Percentiles rank a stretch among this genome's conserved stretches.
Conservation (phyloP, 2,888 invertebrate genomes). For the Drosophila hamatofila region DNA sequence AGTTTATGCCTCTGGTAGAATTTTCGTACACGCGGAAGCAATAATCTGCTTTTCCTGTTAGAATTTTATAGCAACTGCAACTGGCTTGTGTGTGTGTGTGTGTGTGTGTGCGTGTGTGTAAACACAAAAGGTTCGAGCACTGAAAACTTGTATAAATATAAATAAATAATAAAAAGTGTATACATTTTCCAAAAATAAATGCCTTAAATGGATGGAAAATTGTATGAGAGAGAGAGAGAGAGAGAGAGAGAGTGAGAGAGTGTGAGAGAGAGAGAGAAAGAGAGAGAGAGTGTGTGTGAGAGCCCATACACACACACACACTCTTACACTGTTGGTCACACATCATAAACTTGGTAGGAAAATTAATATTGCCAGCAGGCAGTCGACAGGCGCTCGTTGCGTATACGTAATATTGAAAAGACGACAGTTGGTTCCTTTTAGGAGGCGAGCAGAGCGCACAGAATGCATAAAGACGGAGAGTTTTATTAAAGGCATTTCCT, state of each 20-base stretch:
- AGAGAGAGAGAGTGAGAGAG: slow-evolving; percentile 14
- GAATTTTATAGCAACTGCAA: slow-evolving; percentile 47
- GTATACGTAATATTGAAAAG: slow-evolving; percentile 65
- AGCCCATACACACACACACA: background rate
- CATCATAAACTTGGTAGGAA: slow-evolving; percentile 67
- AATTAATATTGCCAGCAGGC: slow-evolving; percentile 70
- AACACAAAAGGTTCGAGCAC: slow-evolving; percentile 41
- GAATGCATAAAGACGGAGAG: slow-evolving; percentile 30
- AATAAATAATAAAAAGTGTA: slow-evolving; percentile 45
- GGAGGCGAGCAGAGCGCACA: slow-evolving; percentile 16
- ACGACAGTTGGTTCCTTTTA: slow-evolving; percentile 40
- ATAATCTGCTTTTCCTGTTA: slow-evolving; percentile 69
- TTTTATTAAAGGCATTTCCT: slow-evolving; percentile 55
- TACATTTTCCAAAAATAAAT: slow-evolving; percentile 50
- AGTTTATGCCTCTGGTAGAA: slow-evolving; percentile 33
- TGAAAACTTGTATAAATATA: slow-evolving; percentile 30
- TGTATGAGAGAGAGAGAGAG: slow-evolving; percentile 13
- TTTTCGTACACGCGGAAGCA: slow-evolving; percentile 63
- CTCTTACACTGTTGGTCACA: slow-evolving; percentile 46
- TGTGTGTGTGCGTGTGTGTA: background rate
- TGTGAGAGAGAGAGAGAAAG: background rate
- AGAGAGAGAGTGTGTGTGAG: background rate
- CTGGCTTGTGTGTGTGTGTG: slow-evolving; percentile 7
- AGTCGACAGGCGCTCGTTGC: slow-evolving; percentile 47
- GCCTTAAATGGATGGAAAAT: slow-evolving; percentile 34